phyloP scores from a whole-genome alignment of 2,888 invertebrate genomes.

The Xestia rhomboidea region DNA sequence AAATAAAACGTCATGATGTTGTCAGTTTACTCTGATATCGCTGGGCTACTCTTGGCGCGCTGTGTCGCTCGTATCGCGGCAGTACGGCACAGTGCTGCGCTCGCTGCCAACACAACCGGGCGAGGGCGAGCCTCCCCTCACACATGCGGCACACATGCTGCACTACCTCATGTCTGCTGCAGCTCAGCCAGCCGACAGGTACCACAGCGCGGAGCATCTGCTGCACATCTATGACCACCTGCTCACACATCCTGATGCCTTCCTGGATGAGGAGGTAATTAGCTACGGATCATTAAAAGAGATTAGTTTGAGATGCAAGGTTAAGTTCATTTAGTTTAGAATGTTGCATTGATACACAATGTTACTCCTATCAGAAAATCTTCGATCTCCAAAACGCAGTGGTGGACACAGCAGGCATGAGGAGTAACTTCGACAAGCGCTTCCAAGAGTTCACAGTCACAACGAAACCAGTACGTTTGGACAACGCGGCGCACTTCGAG shows the following conservation, averaged over 20 bases:
- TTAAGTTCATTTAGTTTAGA: not conserved
- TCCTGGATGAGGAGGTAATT: conserved; percentile 93
- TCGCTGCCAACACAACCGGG: conserved; percentile 91
- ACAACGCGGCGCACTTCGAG: conserved; percentile 82
- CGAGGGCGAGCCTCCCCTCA: conserved; percentile 92
- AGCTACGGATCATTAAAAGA: not conserved
- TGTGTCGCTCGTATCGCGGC: conserved; percentile 89
- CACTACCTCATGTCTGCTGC: conserved; percentile 86
- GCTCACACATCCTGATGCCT: conserved; percentile 90
- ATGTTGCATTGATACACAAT: not conserved
- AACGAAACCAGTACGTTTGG: conserved; percentile 78
- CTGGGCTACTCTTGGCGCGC: conserved; percentile 92
- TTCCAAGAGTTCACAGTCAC: conserved; percentile 81
- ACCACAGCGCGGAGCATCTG: conserved; percentile 92
- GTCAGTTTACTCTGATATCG: conserved; percentile 84
- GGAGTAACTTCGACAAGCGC: conserved; percentile 74
- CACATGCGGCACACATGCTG: conserved; percentile 90
- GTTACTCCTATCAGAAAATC: conserved; percentile 80
- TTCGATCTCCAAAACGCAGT: conserved; percentile 86
- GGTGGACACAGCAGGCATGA: conserved; percentile 82
- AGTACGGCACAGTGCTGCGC: conserved; percentile 90
- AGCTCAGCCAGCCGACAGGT: conserved; percentile 78
- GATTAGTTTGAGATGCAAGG: not conserved
- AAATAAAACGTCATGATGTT: not conserved
- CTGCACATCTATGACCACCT: conserved; percentile 89